These are phyloP conservation scores for Cancer borealis DNA, from an alignment of 2,888 invertebrate species.

Conservation along the genomic window DNA sequence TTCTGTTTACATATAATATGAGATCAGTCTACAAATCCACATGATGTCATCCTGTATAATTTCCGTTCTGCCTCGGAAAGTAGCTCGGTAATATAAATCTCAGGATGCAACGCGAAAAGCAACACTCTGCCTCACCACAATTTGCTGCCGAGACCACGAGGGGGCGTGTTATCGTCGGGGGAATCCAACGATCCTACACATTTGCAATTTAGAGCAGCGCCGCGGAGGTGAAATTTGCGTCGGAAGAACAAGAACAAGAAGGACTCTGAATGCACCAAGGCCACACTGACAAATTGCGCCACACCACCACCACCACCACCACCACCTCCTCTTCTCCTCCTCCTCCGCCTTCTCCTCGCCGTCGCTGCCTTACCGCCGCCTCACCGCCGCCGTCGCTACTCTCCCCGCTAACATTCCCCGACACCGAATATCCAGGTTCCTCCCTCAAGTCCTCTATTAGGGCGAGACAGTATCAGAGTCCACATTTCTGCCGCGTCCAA, in stretches of 20 bases:
- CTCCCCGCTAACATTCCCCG: background rate
- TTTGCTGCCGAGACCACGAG: conserved; percentile 11
- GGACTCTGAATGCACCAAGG: background rate
- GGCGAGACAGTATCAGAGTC: background rate
- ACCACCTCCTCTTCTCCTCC: no score
- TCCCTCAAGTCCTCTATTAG: conserved; percentile 1
- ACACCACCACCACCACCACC: background rate
- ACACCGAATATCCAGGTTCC: background rate
- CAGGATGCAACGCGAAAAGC: background rate
- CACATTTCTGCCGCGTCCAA: background rate
- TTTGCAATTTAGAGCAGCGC: conserved; percentile 20
- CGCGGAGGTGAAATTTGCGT: background rate
- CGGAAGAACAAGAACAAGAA: conserved; percentile 20
- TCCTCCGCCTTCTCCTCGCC: no score
- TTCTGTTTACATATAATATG: background rate
- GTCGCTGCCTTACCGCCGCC: background rate
- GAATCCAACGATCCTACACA: background rate
- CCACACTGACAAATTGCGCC: background rate
- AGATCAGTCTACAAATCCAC: background rate
- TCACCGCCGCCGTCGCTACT: background rate
- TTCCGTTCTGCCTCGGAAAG: background rate
- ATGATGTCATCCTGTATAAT: background rate
- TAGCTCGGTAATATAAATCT: conserved; percentile 8
- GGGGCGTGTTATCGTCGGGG: background rate
- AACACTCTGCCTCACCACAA: background rate